phyloP scores from a whole-genome alignment of 2,888 invertebrate genomes.

The Drosophila robusta region DNA sequence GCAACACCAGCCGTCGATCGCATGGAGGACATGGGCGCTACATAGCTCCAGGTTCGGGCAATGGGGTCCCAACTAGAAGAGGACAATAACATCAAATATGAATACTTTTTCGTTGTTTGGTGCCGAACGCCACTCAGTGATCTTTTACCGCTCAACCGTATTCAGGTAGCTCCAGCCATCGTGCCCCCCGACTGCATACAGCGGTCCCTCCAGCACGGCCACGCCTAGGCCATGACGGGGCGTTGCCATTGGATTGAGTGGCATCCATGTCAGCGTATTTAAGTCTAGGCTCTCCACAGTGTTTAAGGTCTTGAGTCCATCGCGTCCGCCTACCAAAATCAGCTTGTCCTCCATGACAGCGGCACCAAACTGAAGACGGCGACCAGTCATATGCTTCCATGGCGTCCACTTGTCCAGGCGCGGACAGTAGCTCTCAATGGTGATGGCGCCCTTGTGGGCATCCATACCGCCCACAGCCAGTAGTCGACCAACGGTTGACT shows the following conservation, averaged over 20 bases:
- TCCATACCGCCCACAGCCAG: slow-evolving; percentile 97
- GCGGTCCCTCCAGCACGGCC: slow-evolving; percentile 90
- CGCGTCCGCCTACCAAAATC: slow-evolving; percentile 95
- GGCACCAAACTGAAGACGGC: slow-evolving; percentile 95
- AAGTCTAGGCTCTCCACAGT: slow-evolving; percentile 95
- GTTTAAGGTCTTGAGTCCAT: slow-evolving; percentile 97
- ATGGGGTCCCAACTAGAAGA: slow-evolving; percentile 92
- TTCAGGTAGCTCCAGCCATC: slow-evolving; percentile 95
- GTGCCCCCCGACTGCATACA: slow-evolving; percentile 98
- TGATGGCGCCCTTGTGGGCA: slow-evolving; percentile 94
- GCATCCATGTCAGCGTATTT: slow-evolving; percentile 91
- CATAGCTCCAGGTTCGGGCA: slow-evolving; percentile 94
- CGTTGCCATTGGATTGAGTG: slow-evolving; percentile 94
- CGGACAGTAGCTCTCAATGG: slow-evolving; percentile 92
- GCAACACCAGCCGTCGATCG: slow-evolving; percentile 95
- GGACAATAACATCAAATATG: not conserved
- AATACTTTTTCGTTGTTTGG: not conserved
- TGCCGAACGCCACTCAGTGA: not conserved
- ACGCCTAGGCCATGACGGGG: slow-evolving; percentile 93
- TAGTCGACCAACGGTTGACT: slow-evolving; percentile 95
- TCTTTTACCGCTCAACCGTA: slow-evolving; percentile 91
- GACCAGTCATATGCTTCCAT: slow-evolving; percentile 84
- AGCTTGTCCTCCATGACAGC: slow-evolving; percentile 93
- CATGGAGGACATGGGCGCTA: slow-evolving; percentile 95
- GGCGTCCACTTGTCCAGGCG: slow-evolving; percentile 84